A percentile compares a stretch with the other conserved stretches of the same genome.
phyloP scores from a whole-genome alignment of 2,888 invertebrate genomes.

The Ptilodon capucinus region DNA sequence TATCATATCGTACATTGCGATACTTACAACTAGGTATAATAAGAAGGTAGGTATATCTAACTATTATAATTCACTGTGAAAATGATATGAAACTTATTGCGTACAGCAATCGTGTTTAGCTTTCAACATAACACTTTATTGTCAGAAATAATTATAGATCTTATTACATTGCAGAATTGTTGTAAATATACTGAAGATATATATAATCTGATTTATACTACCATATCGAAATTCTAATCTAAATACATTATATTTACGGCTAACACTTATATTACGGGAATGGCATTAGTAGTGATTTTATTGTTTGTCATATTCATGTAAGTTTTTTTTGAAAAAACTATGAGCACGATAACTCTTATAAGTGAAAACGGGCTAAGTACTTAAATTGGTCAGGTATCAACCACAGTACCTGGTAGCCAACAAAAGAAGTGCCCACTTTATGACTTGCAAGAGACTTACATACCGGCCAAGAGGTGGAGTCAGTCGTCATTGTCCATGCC shows the following conservation, averaged over 20 bases:
- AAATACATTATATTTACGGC: not conserved
- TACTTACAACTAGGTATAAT: conserved; percentile 18
- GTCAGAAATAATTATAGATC: conserved; percentile 30
- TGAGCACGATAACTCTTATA: conserved; percentile 1
- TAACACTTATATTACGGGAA: conserved; percentile 12
- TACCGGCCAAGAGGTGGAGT: conserved; percentile 44
- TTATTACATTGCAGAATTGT: conserved; percentile 6
- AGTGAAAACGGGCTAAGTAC: conserved; percentile 18
- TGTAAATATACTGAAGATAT: conserved; percentile 1
- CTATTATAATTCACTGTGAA: conserved; percentile 19
- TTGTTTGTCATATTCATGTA: no score
- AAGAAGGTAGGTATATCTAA: no score
- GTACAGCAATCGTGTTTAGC: conserved; percentile 25
- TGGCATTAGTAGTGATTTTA: conserved; percentile 7
- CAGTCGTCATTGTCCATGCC: conserved; percentile 94
- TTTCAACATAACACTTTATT: conserved; percentile 39
- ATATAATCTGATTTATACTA: conserved; percentile 1
- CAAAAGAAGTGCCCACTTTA: not conserved
- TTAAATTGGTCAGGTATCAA: conserved; percentile 15
- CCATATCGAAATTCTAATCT: not conserved
- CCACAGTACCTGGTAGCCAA: conserved; percentile 1
- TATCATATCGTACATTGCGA: no score
- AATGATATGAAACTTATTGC: conserved; percentile 50
- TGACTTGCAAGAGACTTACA: conserved; percentile 22
- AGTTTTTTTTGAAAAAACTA: not conserved